Base-by-base conservation (phyloP, 2,113 vertebrate genomes). In the Psammodynastes pulverulentus region DNA sequence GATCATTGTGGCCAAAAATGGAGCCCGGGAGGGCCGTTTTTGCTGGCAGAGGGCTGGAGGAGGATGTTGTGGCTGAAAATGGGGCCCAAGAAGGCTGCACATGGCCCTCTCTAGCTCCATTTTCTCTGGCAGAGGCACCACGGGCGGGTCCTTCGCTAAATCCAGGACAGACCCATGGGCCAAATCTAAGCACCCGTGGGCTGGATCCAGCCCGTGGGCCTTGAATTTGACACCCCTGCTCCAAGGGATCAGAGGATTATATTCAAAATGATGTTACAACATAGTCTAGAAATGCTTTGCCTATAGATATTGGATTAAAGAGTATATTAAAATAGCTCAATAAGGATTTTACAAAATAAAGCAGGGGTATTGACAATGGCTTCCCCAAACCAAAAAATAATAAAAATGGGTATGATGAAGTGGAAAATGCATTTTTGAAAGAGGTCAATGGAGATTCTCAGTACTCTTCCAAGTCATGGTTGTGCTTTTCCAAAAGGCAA, bases 191-290 rank as follows among this genome's bases (percentile, higher is more conserved):
- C 49, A 52, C 15, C 51, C 15, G 15, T 5, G 51, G 51, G 51
- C 13, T 13, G 2, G 15, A 52, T 52, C 1, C 1, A 0, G 51
- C 13, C 13, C 3, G 2, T 3, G 2, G 2, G 52, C 52, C 52
- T 53, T 53, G 52, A 19, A 17, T 53, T 53, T 53, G 4, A 19
- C 52, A 53, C 8, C 54, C 54, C 24, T 26, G 54, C 58, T 62
- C 12, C 29, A 67, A 67, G 12, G 62, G 12, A 67, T 67, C 62
- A 67, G 29, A 67, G 62, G 29, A 29, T 67, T 67, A 15, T 29
- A n/a, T 67, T n/a, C 62, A n/a, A n/a, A n/a, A 67, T 0, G 4
- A n/a, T n/a, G 58, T 62, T 62, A 62, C 26, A 62, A 62, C 29
- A 2, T n/a, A 62, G 23, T 67, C 29, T 34, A 67, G 62, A 67